A percentile compares a stretch with the other conserved stretches of the same genome.
These are phyloP conservation scores for Aurelia aurita DNA, from an alignment of 30 jellyfish, hydroid and myxozoan genomes.

Conservation along the genomic window DNA sequence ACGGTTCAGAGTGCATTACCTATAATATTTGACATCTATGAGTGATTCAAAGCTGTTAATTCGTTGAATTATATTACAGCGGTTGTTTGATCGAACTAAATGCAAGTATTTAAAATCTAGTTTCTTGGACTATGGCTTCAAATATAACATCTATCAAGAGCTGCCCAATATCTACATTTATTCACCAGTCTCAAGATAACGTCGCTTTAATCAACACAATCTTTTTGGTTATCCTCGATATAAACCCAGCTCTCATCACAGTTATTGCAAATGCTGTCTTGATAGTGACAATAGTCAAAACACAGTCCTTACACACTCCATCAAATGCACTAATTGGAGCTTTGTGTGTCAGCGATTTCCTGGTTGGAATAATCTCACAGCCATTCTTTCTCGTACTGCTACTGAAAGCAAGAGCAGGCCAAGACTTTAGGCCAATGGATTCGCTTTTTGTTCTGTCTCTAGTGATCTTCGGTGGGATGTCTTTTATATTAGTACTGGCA, in stretches of 20 bases:
- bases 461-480: constrained; percentile 1
- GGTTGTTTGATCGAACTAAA: too few relatives aligned
- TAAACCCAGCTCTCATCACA: background rate
- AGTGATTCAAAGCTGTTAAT: too few relatives aligned
- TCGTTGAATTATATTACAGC: too few relatives aligned
- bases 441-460: background rate
- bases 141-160: too few relatives aligned
- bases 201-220: background rate
- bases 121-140: too few relatives aligned
- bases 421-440: background rate
- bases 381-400: constrained; percentile 9
- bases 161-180: too few relatives aligned
- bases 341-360: constrained; percentile 24
- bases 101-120: too few relatives aligned
- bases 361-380: constrained; percentile 10
- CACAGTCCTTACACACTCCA: constrained; percentile 22
- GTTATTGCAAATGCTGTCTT: background rate
- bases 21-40: too few relatives aligned
- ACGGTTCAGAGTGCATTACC: too few relatives aligned
- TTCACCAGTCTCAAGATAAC: too few relatives aligned
- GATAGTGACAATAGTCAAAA: constrained; percentile 17
- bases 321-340: constrained; percentile 22
- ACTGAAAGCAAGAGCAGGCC: background rate
- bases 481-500: background rate
- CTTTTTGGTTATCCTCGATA: background rate